Percentiles rank a stretch among this genome's conserved stretches.
Evolutionary conservation across 2,888 invertebrate species (phyloP).

Genomic region (Colostygia pectinataria): DNA sequence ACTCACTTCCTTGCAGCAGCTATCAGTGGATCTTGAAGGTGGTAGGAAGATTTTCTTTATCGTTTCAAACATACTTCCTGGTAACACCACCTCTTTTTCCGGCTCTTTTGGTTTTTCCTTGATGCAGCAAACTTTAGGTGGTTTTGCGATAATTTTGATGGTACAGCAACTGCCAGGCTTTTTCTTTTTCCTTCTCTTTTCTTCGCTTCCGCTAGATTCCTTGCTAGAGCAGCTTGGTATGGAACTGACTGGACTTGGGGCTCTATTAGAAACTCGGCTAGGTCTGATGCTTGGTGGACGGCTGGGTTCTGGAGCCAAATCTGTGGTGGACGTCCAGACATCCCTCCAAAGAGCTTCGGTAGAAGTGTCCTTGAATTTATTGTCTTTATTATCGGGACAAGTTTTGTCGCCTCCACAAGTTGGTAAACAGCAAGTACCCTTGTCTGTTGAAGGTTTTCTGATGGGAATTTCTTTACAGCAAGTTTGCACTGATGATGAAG

Average conservation of each 20-base stretch:
- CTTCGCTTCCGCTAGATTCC: background rate
- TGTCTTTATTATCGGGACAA: slow-evolving; percentile 3
- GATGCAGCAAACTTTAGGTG: slow-evolving; percentile 5
- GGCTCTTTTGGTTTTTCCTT: slow-evolving; percentile 9
- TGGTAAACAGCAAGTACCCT: slow-evolving; percentile 13
- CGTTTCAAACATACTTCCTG: slow-evolving; percentile 7
- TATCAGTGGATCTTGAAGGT: background rate
- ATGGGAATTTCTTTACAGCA: slow-evolving; percentile 14
- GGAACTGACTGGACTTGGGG: slow-evolving; percentile 12
- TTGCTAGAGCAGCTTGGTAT: slow-evolving; percentile 4
- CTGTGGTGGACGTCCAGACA: slow-evolving; percentile 26
- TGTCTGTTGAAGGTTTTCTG: slow-evolving; percentile 6
- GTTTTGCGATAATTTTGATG: slow-evolving; percentile 11
- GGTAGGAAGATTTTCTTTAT: slow-evolving; percentile 23
- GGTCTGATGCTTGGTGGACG: background rate
- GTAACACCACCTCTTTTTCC: slow-evolving; percentile 1
- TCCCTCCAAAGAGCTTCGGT: slow-evolving; percentile 28
- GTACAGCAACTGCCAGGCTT: slow-evolving; percentile 3
- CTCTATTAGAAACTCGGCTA: background rate
- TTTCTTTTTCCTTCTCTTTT: background rate
- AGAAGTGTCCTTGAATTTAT: slow-evolving; percentile 7
- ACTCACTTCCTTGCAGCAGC: slow-evolving; percentile 1
- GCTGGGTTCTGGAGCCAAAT: slow-evolving; percentile 9
- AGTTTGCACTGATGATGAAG: slow-evolving; percentile 5
- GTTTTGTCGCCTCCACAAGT: slow-evolving; percentile 11